These are phyloP conservation scores for Amphipoea lucens DNA, from an alignment of 2,888 invertebrate genomes.

Conservation along the genomic window DNA sequence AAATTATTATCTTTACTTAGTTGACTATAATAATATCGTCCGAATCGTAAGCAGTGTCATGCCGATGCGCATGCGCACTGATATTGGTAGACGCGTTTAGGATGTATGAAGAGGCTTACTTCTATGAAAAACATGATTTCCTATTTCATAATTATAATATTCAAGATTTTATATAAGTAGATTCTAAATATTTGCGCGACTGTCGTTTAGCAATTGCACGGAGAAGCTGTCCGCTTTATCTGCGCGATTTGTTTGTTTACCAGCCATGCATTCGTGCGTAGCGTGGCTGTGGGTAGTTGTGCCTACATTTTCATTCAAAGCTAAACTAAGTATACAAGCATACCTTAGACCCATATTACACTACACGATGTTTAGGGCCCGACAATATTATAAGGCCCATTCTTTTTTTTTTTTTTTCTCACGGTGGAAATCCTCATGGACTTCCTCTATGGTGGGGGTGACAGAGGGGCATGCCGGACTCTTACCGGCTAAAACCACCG, in stretches of 20 bases:
- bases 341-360: too few relatives aligned
- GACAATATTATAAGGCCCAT: too few relatives aligned
- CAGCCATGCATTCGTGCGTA: not conserved
- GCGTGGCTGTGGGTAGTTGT: too few relatives aligned
- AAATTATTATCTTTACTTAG: not conserved
- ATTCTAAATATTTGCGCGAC: not conserved
- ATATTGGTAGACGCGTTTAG: not conserved
- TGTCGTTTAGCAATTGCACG: not conserved
- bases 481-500: too few relatives aligned
- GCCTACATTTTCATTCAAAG: too few relatives aligned
- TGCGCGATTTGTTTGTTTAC: not conserved
- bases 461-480: too few relatives aligned
- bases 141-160: not conserved
- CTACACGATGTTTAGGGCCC: too few relatives aligned
- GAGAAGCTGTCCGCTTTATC: not conserved
- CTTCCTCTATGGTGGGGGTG: too few relatives aligned
- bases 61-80: slow-evolving; percentile 2
- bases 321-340: too few relatives aligned
- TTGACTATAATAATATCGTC: not conserved
- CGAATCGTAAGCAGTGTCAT: not conserved
- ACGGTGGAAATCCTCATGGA: too few relatives aligned
- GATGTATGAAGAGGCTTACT: not conserved
- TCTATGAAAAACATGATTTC: not conserved
- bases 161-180: not conserved
- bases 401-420: too few relatives aligned